Evolutionary conservation across 2,888 invertebrate species (phyloP).

Genomic region (Hymenopus coronatus): DNA sequence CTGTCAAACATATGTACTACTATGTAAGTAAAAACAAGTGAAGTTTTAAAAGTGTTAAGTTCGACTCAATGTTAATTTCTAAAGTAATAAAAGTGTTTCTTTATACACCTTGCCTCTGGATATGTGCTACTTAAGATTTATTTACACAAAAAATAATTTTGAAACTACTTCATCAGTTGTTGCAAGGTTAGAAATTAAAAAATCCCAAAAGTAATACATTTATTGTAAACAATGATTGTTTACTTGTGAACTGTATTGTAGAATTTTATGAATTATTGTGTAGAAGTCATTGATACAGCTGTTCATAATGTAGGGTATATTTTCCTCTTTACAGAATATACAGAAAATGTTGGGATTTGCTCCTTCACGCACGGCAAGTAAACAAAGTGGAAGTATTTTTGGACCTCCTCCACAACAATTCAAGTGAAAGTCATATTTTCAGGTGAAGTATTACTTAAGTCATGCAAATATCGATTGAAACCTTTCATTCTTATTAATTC

Average conservation of each 20-base stretch:
- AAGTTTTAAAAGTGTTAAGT: no score
- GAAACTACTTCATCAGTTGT: no score
- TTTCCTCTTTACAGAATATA: constrained; percentile 75
- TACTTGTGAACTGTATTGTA: background rate
- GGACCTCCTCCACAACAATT: constrained; percentile 79
- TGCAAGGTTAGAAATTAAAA: no score
- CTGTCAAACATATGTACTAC: no score
- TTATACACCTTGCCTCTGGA: no score
- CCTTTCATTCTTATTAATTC: background rate
- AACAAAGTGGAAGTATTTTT: constrained; percentile 87
- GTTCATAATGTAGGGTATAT: constrained; percentile 29
- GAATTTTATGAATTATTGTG: constrained; percentile 10
- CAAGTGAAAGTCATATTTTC: constrained; percentile 54
- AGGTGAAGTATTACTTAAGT: background rate
- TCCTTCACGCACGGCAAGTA: constrained; percentile 93
- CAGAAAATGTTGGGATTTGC: constrained; percentile 97
- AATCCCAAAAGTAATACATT: constrained; percentile 1
- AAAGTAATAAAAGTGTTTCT: no score
- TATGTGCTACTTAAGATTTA: no score
- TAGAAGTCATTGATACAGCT: background rate
- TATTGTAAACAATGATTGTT: background rate
- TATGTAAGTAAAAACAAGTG: no score
- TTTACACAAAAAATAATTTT: no score
- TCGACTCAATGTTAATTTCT: no score
- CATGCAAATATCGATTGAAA: background rate